Evolutionary conservation across 92 coral and sea anemone genomes (phyloP), one percentile per base, ranked within the genome.

Genomic region (Micromussa lordhowensis): DNA sequence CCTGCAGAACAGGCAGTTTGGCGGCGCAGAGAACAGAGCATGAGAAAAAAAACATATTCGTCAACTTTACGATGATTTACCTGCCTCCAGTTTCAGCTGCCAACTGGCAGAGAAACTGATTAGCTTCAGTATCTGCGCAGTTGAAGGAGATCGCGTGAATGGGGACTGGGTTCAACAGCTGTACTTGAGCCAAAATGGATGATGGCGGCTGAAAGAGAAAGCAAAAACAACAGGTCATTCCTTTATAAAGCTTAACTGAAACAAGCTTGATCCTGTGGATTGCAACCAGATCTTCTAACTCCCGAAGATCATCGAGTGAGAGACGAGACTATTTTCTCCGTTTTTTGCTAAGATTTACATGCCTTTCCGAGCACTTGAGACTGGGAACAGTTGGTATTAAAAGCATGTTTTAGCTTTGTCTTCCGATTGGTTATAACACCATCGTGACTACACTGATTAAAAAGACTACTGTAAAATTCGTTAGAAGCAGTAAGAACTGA

Each of bases 131-230:
- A 78, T 98, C 99, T 19, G 99, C 96, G 85, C 99, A 98, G 94
- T 98, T 98, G 88, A 98, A 98, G 44, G 99, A 98, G 91, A 98
- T 98, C 34, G 98, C 92, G 90, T 98, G 99, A 80, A 98, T 90
- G 38, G 99, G 99, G 80, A 98, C 95, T 30, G 99, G 98, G 88
- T 93, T 92, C 92, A 94, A 93, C 49, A 98, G 93, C 81, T 98
- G 98, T 24, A 96, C 94, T 78, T 98, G 99, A 2, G 99, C 98
- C 76, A 96, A 89, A 59, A 98, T 98, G 68, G 99, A 96, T 17
- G 97, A 93, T 8, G 99, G 96, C 19, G 99, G 99, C 99, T 98
- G 89, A 3, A 81, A 88, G 69, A 78, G n/a, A 31, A 88, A 53
- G 31, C 72, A 55, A 55, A 3, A 55, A 17, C 61, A 55, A 17